These are phyloP conservation scores for Malurus splendens DNA, from an alignment of 2,797 vertebrate species.

Conservation along the genomic window DNA sequence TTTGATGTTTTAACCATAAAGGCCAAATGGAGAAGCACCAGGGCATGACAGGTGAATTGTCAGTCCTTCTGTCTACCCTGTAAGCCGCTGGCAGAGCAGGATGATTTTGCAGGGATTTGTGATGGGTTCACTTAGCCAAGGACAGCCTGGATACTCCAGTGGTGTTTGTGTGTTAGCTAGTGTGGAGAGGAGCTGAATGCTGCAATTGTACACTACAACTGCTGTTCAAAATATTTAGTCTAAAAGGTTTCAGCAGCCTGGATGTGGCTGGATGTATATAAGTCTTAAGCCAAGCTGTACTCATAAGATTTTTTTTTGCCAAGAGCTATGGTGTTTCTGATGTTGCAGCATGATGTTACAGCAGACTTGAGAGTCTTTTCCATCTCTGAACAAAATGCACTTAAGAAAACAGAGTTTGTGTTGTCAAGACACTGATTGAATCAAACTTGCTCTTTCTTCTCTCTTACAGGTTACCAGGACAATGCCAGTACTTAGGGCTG, in stretches of 20 bases:
- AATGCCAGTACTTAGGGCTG: slow-evolving; percentile 82
- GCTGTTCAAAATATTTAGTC: neutral
- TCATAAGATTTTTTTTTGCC: neutral
- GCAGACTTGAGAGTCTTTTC: slow-evolving; percentile 24
- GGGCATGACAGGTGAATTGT: neutral
- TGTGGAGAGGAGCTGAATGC: neutral
- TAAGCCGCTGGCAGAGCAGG: neutral
- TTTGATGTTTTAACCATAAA: neutral
- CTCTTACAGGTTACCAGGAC: slow-evolving; percentile 79
- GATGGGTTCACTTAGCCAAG: neutral
- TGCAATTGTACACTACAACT: neutral
- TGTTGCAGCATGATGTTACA: neutral
- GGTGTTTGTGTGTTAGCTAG: neutral
- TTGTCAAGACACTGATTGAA: slow-evolving; percentile 54
- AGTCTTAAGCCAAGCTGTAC: neutral
- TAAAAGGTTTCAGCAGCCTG: neutral
- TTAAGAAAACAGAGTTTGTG: slow-evolving; percentile 57
- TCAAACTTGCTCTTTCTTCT: slow-evolving; percentile 67
- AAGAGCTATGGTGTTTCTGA: neutral
- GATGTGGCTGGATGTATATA: neutral
- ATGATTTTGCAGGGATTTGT: neutral
- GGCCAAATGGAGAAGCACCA: neutral
- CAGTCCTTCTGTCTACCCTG: neutral
- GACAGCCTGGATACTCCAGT: neutral
- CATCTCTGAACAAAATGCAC: neutral